Evolutionary conservation across 1,140 invertebrate species (phyloP).

Genomic region (Diploscapter pachys): DNA sequence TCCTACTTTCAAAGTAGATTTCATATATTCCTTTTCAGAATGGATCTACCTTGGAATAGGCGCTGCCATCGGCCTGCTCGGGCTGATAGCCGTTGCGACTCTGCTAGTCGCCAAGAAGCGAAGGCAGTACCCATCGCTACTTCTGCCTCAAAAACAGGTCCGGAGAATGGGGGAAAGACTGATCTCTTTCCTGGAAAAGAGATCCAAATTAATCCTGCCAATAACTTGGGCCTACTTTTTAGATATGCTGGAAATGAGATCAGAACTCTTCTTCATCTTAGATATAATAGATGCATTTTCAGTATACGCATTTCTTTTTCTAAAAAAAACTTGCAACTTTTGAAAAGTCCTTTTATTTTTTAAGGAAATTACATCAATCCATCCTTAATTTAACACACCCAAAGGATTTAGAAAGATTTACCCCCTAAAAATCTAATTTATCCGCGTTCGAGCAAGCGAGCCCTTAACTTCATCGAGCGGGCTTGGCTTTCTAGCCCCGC

Average conservation of each 20-base stretch:
- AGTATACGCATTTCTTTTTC: neutral
- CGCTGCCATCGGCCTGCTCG: conserved; percentile 27
- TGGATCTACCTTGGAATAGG: conserved; percentile 27
- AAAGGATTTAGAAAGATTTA: too few species aligned
- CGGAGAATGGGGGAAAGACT: neutral
- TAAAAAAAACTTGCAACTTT: conserved; percentile 8
- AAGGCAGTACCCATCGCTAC: conserved; percentile 28
- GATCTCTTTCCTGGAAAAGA: too few species aligned
- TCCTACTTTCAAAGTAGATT: too few species aligned
- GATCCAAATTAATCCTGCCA: neutral
- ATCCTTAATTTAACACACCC: neutral
- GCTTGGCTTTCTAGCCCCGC: too few species aligned
- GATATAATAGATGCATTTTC: neutral
- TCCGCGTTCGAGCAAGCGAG: too few species aligned
- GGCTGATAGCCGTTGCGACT: conserved; percentile 23
- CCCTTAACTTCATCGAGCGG: too few species aligned
- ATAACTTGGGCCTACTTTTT: neutral
- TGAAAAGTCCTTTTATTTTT: too few species aligned
- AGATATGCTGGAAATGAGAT: neutral
- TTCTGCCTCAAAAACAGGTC: conserved; percentile 29
- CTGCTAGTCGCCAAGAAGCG: conserved; percentile 22
- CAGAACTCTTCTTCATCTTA: neutral
- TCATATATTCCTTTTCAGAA: conserved; percentile 18
- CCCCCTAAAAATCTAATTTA: too few species aligned
- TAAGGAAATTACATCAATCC: neutral